Evolutionary conservation across 2,888 invertebrate genomes (phyloP), one percentile per base, ranked within the genome.

Genomic region (Clepsis dumicolana): DNA sequence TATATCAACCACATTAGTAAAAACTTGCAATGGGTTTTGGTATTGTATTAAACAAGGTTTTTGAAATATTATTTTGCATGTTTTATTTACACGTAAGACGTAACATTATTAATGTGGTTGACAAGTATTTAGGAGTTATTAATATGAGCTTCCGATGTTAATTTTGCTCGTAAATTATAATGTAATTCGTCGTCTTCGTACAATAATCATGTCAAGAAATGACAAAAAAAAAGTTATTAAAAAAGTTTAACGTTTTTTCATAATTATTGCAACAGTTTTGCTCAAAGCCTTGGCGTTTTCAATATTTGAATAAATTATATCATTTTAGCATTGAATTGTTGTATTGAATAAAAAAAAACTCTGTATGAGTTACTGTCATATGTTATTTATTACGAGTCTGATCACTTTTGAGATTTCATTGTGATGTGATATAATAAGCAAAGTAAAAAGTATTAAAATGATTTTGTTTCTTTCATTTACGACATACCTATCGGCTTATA

Each of bases 211-310:
- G 90, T 89, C 90, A 80, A 77, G 81, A 84, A 86, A 86, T 79
- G 83, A 88, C 87, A 85, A 85, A 88, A 86, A n/a, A 74, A 63
- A 50, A 70, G 65, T 65, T 76, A 29, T 32, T 79, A 74, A 77
- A 68, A 74, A 74, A 73, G 73, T 83, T 77, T 75, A 75, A 73
- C 75, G 75, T 84, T 85, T 82, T 80, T 80, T 85, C 85, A 63
- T 66, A 88, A 88, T 86, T 86, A 87, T 77, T 75, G 86, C 85
- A 89, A 90, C 85, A 78, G 75, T 85, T n/a, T 92, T 92, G 92
- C 92, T 93, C 92, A 93, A 92, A 71, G 75, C 75, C 75, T 73
- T 81, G 79, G 82, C 77, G 78, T 81, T 48, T 76, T 78, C 29
- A 54, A 44, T 62, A 62, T 63, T 59, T 18, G 18, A 54, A 61